These are phyloP conservation scores for Chironomus tentans DNA, from an alignment of 2,888 invertebrate genomes.

Conservation along the genomic window DNA sequence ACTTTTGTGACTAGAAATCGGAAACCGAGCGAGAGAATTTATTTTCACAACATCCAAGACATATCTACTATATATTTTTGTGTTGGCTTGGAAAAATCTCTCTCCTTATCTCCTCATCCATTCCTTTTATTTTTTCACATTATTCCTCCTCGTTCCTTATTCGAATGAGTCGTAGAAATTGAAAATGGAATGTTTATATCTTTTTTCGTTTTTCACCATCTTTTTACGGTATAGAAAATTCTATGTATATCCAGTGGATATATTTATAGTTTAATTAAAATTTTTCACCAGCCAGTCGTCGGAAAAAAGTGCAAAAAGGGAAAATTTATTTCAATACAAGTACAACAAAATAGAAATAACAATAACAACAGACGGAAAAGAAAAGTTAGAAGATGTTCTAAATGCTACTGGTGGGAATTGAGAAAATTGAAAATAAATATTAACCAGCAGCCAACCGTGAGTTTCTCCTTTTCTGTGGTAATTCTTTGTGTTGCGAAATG, in stretches of 20 bases:
- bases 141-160: too few species aligned
- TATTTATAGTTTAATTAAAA: slow-evolving; percentile 27
- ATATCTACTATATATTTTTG: background rate
- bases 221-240: background rate
- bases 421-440: slow-evolving; percentile 20
- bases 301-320: background rate
- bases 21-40: slow-evolving; percentile 20
- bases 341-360: background rate
- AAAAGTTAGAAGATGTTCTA: background rate
- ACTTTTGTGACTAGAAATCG: slow-evolving; percentile 4
- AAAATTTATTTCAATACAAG: background rate
- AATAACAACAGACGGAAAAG: background rate
- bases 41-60: slow-evolving; percentile 1
- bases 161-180: slow-evolving; percentile 2
- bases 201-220: background rate
- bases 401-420: background rate
- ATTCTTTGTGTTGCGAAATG: background rate
- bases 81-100: background rate
- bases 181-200: slow-evolving; percentile 26
- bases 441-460: background rate
- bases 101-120: slow-evolving; percentile 5
- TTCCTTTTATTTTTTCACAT: too few species aligned
- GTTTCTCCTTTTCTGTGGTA: background rate
- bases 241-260: slow-evolving; percentile 14
- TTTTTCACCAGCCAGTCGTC: slow-evolving; percentile 6